A percentile compares a stretch with the other conserved stretches of the same genome.
Evolutionary conservation across 2,797 vertebrate genomes (phyloP).

Genomic region (Phyllotis vaccarum): DNA sequence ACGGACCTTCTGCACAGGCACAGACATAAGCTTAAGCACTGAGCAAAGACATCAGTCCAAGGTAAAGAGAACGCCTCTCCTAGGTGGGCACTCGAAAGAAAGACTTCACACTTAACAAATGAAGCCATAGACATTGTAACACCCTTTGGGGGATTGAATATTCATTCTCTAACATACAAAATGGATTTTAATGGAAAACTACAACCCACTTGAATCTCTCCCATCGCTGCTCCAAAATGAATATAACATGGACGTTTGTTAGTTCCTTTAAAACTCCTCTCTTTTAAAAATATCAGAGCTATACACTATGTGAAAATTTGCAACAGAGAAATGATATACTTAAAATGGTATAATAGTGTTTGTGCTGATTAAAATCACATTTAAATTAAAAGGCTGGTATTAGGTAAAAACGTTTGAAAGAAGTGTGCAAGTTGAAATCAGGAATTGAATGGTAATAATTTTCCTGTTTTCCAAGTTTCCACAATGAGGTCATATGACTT

Average conservation of each 20-base stretch:
- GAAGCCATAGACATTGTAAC: not conserved
- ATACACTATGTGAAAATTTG: conserved; percentile 26
- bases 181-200: not conserved
- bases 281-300: conserved; percentile 21
- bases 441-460: not conserved
- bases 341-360: conserved; percentile 18
- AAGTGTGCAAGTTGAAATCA: not conserved
- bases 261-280: conserved; percentile 25
- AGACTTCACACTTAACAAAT: not conserved
- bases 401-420: not conserved
- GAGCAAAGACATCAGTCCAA: not conserved
- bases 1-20: not conserved
- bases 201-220: not conserved
- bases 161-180: not conserved
- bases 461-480: conserved; percentile 30
- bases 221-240: conserved; percentile 7
- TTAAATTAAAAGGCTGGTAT: conserved; percentile 38
- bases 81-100: not conserved
- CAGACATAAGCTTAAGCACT: not conserved
- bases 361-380: not conserved
- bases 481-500: not conserved
- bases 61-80: not conserved
- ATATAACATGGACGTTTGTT: not conserved
- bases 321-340: not conserved
- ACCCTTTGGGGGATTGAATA: not conserved